These are phyloP conservation scores for Pseudoatta argentina DNA, from an alignment of 1,140 invertebrate species.

Conservation along the genomic window DNA sequence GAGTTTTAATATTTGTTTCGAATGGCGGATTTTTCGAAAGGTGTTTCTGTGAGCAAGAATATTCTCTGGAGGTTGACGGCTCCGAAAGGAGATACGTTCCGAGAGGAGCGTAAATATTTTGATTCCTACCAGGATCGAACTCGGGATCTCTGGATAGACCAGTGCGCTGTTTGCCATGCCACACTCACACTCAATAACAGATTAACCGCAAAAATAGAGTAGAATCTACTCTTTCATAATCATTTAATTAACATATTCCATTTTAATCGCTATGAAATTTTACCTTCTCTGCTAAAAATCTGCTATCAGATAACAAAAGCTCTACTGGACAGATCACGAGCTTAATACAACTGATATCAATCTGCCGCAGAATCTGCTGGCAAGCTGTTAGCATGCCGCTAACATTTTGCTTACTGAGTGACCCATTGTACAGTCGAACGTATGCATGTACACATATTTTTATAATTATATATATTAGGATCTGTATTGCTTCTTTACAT, in stretches of 20 bases:
- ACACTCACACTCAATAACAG: background rate
- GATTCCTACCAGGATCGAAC: no score
- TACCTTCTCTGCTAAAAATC: background rate
- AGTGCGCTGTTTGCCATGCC: no score
- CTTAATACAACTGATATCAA: background rate
- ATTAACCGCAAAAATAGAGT: background rate
- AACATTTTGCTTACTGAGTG: background rate
- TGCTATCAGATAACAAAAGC: background rate
- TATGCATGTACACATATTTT: slow-evolving; percentile 5
- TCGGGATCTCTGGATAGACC: no score
- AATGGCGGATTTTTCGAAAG: no score
- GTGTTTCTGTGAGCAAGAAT: no score
- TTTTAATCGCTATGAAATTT: background rate
- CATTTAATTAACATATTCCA: background rate
- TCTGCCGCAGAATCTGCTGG: background rate
- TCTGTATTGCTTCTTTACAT: slow-evolving; percentile 5
- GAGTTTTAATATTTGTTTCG: no score
- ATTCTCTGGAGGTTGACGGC: no score
- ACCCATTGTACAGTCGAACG: background rate
- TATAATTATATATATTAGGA: slow-evolving; percentile 1
- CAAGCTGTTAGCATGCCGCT: background rate
- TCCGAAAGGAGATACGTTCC: no score
- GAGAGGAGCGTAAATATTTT: no score
- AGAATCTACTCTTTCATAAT: background rate
- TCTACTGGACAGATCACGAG: background rate